These are phyloP conservation scores for Nomada ferruginata DNA, from an alignment of 2,888 invertebrate species.

Conservation along the genomic window DNA sequence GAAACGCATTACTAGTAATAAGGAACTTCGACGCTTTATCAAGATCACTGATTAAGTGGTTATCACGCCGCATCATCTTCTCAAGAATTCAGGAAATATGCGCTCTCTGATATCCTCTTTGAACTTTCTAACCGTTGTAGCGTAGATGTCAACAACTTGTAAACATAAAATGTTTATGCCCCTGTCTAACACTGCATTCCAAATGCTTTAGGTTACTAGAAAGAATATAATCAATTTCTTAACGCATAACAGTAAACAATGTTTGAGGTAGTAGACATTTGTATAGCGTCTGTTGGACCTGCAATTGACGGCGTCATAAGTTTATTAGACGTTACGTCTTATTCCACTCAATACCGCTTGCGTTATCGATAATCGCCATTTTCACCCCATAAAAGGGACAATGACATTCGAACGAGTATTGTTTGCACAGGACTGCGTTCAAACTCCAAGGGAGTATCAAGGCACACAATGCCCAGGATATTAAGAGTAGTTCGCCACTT, in stretches of 20 bases:
- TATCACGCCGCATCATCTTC: neutral
- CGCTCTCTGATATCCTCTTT: neutral
- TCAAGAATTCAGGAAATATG: slow-evolving; percentile 1
- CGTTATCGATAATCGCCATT: neutral
- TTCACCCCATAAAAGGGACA: neutral
- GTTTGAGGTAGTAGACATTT: too few relatives aligned
- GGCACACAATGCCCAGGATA: slow-evolving; percentile 15
- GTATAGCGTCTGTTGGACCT: too few relatives aligned
- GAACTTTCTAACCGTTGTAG: neutral
- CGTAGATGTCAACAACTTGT: neutral
- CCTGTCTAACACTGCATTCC: too few relatives aligned
- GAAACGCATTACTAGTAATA: neutral
- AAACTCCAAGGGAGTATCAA: neutral
- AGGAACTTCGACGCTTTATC: neutral
- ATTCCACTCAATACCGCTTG: neutral
- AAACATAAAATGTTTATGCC: too few relatives aligned
- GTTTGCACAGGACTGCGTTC: slow-evolving; percentile 17
- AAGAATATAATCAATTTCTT: too few relatives aligned
- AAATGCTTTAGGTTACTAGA: too few relatives aligned
- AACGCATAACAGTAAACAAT: too few relatives aligned
- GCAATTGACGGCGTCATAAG: too few relatives aligned
- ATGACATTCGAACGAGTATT: neutral
- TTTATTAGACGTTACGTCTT: neutral
- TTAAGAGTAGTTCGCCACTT: slow-evolving; percentile 11
- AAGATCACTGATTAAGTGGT: slow-evolving; percentile 3